Percentiles rank a stretch among this genome's conserved stretches.
These are phyloP conservation scores for Pantelozetes paolii DNA, from an alignment of 2,888 invertebrate species.

Conservation along the genomic window DNA sequence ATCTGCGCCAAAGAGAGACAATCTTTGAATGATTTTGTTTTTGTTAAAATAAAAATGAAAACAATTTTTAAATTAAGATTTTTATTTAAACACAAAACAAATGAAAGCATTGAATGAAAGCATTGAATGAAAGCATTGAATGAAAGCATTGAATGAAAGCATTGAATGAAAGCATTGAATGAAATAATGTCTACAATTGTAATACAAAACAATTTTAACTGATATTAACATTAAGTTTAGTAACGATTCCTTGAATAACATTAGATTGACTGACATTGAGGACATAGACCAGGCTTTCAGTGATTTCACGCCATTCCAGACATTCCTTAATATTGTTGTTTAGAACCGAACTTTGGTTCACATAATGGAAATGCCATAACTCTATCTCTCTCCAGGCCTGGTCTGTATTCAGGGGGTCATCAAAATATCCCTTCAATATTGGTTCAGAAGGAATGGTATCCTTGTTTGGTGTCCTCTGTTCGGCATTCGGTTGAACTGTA, in stretches of 20 bases:
- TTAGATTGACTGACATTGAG: neutral
- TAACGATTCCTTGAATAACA: neutral
- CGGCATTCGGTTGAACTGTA: neutral
- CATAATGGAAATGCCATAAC: constrained; percentile 47
- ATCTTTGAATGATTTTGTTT: no score
- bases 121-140: no score
- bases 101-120: no score
- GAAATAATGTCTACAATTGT: no score
- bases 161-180: no score
- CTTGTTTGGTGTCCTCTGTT: neutral
- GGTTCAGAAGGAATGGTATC: no score
- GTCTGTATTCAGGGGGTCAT: constrained; percentile 52
- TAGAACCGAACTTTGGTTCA: neutral
- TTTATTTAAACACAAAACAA: no score
- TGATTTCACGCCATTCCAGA: neutral
- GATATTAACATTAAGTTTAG: neutral
- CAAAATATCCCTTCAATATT: constrained; percentile 52
- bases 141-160: no score
- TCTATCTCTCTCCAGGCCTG: constrained; percentile 49
- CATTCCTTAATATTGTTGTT: neutral
- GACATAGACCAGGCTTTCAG: neutral
- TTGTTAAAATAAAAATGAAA: no score
- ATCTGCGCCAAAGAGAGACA: no score
- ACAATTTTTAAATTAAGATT: no score
- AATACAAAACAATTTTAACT: neutral